Evolutionary conservation across 2,797 vertebrate species (phyloP).

Genomic region (Microcaecilia unicolor): DNA sequence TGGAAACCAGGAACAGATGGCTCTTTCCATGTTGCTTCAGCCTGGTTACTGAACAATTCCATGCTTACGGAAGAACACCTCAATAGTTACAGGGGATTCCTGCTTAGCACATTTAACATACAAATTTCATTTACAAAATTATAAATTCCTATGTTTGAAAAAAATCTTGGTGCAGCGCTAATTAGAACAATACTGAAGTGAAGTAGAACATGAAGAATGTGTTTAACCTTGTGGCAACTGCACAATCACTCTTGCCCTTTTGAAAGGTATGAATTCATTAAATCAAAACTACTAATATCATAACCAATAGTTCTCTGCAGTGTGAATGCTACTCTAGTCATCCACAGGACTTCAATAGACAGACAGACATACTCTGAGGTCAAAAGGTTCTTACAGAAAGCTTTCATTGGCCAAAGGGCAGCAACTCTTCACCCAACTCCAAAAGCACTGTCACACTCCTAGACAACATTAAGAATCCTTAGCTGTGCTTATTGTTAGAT

Average conservation of each 20-base stretch:
- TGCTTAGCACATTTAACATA: conserved; percentile 51
- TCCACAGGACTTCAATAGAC: conserved; percentile 16
- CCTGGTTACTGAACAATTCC: conserved; percentile 62
- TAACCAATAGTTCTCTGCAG: conserved; percentile 15
- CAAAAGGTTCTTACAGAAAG: conserved; percentile 30
- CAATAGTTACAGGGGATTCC: conserved; percentile 48
- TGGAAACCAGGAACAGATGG: conserved; percentile 61
- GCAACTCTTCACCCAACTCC: conserved; percentile 31
- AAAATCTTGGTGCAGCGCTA: conserved; percentile 52
- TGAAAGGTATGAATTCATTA: conserved; percentile 50
- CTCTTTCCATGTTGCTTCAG: conserved; percentile 45
- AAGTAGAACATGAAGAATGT: conserved; percentile 36
- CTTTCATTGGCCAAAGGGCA: conserved; percentile 31
- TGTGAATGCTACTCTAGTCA: conserved; percentile 8
- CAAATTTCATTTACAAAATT: conserved; percentile 56
- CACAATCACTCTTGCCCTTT: conserved; percentile 33
- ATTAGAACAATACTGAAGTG: conserved; percentile 51
- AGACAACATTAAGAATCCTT: conserved; percentile 38
- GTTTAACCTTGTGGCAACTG: conserved; percentile 46
- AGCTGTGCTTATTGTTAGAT: conserved; percentile 37
- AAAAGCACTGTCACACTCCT: conserved; percentile 29
- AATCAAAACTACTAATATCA: conserved; percentile 33
- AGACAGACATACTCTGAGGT: conserved; percentile 16
- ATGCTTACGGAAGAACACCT: no score
- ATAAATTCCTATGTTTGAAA: conserved; percentile 59